A percentile compares a stretch with the other conserved stretches of the same genome.
phyloP scores from a whole-genome alignment of 2,797 vertebrate species.

The Mallotus villosus region DNA sequence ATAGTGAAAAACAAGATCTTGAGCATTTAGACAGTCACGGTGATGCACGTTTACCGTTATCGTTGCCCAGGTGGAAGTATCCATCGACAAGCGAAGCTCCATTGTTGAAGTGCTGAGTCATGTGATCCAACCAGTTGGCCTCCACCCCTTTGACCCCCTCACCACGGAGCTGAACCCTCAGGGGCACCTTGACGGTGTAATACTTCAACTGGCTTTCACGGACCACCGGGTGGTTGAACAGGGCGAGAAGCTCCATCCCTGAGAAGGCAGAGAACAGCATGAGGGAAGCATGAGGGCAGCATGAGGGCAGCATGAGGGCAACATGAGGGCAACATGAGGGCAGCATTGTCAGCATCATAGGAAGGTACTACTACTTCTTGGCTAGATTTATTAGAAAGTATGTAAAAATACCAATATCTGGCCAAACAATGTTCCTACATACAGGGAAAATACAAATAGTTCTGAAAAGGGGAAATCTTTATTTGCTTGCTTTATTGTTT shows the following conservation, averaged over 20 bases:
- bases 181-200: conserved; percentile 91
- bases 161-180: conserved; percentile 83
- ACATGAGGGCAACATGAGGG: conserved; percentile 25
- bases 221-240: conserved; percentile 88
- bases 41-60: conserved; percentile 73
- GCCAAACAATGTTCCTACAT: too few relatives aligned
- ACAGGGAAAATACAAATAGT: too few relatives aligned
- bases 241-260: conserved; percentile 83
- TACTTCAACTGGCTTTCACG: conserved; percentile 82
- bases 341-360: too few relatives aligned
- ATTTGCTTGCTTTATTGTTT: too few relatives aligned
- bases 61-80: conserved; percentile 86
- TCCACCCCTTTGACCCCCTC: conserved; percentile 84
- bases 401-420: too few relatives aligned
- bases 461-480: too few relatives aligned
- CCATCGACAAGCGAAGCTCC: conserved; percentile 91
- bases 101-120: conserved; percentile 97
- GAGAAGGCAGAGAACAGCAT: conserved; percentile 36
- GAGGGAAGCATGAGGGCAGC: too few relatives aligned
- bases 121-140: conserved; percentile 96
- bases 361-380: too few relatives aligned
- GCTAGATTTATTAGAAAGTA: too few relatives aligned
- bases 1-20: too few relatives aligned
- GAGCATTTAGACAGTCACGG: too few relatives aligned
- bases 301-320: conserved; percentile 16